Evolutionary conservation across 2,797 vertebrate species (phyloP).

Genomic region (Rhinatrema bivittatum): DNA sequence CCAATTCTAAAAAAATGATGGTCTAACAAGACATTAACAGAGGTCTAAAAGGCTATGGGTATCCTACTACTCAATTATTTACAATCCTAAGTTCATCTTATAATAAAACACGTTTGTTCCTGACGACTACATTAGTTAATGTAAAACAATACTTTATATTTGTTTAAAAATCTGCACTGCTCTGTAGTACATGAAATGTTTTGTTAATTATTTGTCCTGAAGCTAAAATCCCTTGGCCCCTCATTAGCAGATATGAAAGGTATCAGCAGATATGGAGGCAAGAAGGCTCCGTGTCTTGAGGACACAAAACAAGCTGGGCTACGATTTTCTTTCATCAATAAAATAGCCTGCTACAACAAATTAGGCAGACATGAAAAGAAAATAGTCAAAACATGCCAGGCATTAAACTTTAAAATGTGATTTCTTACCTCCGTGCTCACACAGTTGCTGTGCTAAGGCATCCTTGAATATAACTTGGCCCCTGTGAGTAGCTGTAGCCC

Average conservation of each 20-base stretch:
- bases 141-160: too few relatives aligned
- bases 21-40: background rate
- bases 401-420: conserved; percentile 2
- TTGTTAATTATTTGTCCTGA: too few relatives aligned
- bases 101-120: too few relatives aligned
- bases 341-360: background rate
- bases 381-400: conserved; percentile 7
- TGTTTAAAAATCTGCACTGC: too few relatives aligned
- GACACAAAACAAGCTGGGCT: conserved; percentile 4
- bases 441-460: conserved; percentile 91
- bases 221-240: background rate
- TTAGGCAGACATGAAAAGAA: conserved; percentile 1
- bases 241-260: background rate
- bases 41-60: too few relatives aligned
- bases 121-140: too few relatives aligned
- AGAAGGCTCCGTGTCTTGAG: conserved; percentile 3
- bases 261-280: conserved; percentile 3
- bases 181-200: too few relatives aligned
- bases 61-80: too few relatives aligned
- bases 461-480: conserved; percentile 98
- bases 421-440: conserved; percentile 95
- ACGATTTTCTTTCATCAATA: background rate
- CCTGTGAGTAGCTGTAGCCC: conserved; percentile 90
- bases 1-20: conserved; percentile 1
- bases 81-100: too few relatives aligned